Evolutionary conservation across 2,797 vertebrate genomes (phyloP).

Genomic region (Micrastur ruficollis): DNA sequence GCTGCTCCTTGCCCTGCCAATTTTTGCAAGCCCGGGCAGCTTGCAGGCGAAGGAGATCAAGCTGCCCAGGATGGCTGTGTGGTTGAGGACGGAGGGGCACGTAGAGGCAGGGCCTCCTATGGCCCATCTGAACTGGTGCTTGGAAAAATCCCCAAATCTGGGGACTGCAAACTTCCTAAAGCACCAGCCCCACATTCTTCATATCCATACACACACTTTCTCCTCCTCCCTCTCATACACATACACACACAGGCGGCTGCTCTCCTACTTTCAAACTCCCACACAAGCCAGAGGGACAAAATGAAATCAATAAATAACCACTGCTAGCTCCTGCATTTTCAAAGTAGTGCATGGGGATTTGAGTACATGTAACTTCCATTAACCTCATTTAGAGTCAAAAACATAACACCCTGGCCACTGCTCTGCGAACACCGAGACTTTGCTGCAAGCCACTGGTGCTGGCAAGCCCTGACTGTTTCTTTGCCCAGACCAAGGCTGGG

Average conservation of each 20-base stretch:
- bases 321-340: conserved; percentile 38
- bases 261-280: conserved; percentile 11
- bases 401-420: not conserved
- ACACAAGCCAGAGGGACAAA: not conserved
- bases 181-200: not conserved
- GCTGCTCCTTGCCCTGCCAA: not conserved
- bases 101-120: not conserved
- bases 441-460: not conserved
- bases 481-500: not conserved
- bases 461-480: not conserved
- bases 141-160: not conserved
- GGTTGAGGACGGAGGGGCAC: not conserved
- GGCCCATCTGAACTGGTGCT: not conserved
- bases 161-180: not conserved
- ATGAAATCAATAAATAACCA: conserved; percentile 50
- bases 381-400: conserved; percentile 30
- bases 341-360: not conserved
- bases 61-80: not conserved
- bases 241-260: not conserved
- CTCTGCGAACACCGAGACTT: not conserved
- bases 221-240: not conserved
- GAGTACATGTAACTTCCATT: conserved; percentile 38
- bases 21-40: not conserved
- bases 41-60: not conserved
- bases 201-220: not conserved